phyloP scores from a whole-genome alignment of 2,113 vertebrate genomes.

The Thinocorus orbignyianus region DNA sequence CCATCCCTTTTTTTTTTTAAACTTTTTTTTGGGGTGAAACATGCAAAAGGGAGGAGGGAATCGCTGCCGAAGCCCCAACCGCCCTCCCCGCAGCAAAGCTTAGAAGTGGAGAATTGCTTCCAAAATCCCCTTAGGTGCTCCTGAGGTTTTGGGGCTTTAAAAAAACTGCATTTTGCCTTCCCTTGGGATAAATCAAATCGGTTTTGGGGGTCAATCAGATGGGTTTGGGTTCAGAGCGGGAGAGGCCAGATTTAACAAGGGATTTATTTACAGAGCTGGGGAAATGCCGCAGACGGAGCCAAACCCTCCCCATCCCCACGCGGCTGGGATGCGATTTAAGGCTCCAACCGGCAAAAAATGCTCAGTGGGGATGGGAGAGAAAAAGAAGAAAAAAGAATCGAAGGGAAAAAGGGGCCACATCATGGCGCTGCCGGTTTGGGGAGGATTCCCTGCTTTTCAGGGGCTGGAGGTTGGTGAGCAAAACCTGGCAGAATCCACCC shows the following conservation, averaged over 20 bases:
- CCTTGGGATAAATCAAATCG: background rate
- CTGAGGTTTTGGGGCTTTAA: conserved; percentile 4
- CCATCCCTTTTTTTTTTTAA: fast-evolving
- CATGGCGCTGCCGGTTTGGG: background rate
- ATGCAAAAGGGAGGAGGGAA: background rate
- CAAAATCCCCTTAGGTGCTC: conserved; percentile 39
- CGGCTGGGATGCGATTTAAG: conserved; percentile 2
- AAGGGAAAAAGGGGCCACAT: background rate
- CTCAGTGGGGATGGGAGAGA: background rate
- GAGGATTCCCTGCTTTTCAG: background rate
- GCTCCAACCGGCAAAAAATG: conserved; percentile 18
- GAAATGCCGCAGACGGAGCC: background rate
- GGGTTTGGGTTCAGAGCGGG: fast-evolving
- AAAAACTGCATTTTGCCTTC: background rate
- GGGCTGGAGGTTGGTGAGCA: background rate
- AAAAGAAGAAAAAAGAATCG: no score
- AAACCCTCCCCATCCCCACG: background rate
- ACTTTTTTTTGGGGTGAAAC: background rate
- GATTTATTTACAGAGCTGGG: conserved; percentile 5
- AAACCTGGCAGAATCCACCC: background rate
- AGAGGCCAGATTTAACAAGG: background rate
- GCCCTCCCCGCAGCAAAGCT: background rate
- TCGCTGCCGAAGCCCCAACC: fast-evolving
- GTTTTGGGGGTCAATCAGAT: background rate
- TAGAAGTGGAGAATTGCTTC: background rate